Conservation (phyloP, 2,888 invertebrate species). For the Escarpia spicata region DNA sequence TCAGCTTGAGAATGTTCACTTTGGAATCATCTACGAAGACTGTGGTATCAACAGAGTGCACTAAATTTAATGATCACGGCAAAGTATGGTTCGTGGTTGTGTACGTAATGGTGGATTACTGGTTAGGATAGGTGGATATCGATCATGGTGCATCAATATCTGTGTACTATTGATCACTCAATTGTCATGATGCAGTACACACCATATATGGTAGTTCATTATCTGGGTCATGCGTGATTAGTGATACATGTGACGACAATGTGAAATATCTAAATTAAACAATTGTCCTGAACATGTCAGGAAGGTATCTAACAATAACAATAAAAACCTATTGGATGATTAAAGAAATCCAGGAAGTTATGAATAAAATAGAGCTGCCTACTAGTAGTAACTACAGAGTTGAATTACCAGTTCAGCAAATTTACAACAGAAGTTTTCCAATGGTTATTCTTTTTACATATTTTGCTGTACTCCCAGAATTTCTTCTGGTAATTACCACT, state of each 20-base stretch:
- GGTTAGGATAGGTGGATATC: not conserved
- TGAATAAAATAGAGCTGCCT: not conserved
- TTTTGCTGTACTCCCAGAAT: no score
- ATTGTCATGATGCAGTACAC: not conserved
- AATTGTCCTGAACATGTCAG: no score
- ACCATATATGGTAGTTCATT: slow-evolving; percentile 3
- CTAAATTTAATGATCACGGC: not conserved
- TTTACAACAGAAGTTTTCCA: not conserved
- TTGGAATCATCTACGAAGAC: not conserved
- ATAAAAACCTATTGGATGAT: not conserved
- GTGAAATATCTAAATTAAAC: no score
- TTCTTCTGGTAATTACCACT: no score
- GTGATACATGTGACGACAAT: not conserved
- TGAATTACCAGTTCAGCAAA: not conserved
- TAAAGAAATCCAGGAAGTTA: not conserved
- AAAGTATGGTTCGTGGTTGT: not conserved
- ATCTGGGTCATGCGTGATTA: not conserved
- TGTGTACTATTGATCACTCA: not conserved
- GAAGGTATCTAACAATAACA: no score
- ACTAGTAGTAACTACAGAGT: not conserved
- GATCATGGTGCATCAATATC: not conserved
- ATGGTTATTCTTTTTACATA: not conserved
- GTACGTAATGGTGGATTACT: not conserved
- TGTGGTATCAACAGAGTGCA: not conserved
- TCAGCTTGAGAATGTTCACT: not conserved